Conservation (phyloP, 2,888 invertebrate species). For the Epistrophella euchroma region DNA sequence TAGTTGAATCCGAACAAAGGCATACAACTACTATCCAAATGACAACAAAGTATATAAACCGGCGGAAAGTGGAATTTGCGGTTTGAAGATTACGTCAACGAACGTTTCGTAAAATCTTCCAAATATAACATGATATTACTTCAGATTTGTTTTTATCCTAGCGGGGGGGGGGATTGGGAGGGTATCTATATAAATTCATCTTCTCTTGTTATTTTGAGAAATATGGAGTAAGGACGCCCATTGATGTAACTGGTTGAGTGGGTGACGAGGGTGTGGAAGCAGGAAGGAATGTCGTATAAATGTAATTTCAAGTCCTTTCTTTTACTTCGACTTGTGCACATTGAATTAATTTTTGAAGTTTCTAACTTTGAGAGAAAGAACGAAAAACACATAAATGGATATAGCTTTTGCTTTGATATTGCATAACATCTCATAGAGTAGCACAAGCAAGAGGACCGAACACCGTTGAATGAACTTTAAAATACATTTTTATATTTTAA, state of each 20-base stretch:
- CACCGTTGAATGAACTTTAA: slow-evolving; percentile 20
- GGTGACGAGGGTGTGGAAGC: neutral
- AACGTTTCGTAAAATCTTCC: slow-evolving; percentile 48
- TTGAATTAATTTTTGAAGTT: slow-evolving; percentile 43
- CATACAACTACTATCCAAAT: slow-evolving; percentile 12
- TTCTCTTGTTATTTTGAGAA: slow-evolving; percentile 30
- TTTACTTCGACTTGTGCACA: slow-evolving; percentile 33
- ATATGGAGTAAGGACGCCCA: slow-evolving; percentile 10
- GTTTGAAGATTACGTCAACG: slow-evolving; percentile 65
- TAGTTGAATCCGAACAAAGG: neutral
- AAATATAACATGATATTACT: slow-evolving; percentile 52
- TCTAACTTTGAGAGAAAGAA: slow-evolving; percentile 31
- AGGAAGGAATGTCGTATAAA: slow-evolving; percentile 4
- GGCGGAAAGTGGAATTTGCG: slow-evolving; percentile 64
- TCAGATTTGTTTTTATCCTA: slow-evolving; percentile 49
- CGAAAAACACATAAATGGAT: slow-evolving; percentile 18
- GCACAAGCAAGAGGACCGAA: neutral
- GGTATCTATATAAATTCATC: slow-evolving; percentile 40
- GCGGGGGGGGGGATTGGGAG: neutral
- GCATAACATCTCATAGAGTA: neutral
- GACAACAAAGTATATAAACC: slow-evolving; percentile 56
- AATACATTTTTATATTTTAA: neutral
- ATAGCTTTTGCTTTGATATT: slow-evolving; percentile 9
- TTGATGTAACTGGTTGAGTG: neutral
- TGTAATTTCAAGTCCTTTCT: slow-evolving; percentile 28